Evolutionary conservation across 2,113 vertebrate species (phyloP), one percentile per base, ranked within the genome.

Genomic region (Leptobrachium leishanense): DNA sequence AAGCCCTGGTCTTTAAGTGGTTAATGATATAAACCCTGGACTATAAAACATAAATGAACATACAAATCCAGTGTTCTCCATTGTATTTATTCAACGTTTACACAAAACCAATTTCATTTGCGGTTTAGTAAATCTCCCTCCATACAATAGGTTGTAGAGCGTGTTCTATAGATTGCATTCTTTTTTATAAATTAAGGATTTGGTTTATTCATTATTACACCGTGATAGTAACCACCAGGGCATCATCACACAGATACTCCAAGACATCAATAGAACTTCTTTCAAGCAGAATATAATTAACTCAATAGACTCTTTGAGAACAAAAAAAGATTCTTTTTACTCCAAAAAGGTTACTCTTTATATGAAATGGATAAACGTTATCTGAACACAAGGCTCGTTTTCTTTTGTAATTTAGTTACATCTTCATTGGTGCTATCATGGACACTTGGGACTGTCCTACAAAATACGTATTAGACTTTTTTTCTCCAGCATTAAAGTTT

Each of bases 161-260:
- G 46, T 41, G 4, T 31, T 72, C 20, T 71, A 46, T 71, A 71
- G 43, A 13, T 44, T 50, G 43, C 46, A 43, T 57, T 57, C 13
- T 57, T 57, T 59, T 59, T 59, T 59, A 59, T 8, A 59, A 4
- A 3, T 59, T 59, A 59, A 20, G 42, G 57, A 74, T 20, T 46
- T 65, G 42, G 55, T 8, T 65, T 75, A 75, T 31, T 75, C 59
- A 75, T 75, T 31, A 31, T 31, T 75, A 75, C 64, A 64, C 62
- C 7, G 42, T 64, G 59, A 75, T 65, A 50, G 55, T 13, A 40
- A 12, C 43, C 59, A 65, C 44, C 10, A 20, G n/a, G 8, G n/a
- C 43, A 64, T 64, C 46, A 43, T 74, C 57, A 74, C 57, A 73
- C 13, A 70, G 43, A 70, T 62, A 62, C 40, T 73, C 13, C n/a